Conservation (phyloP, 2,113 vertebrate genomes). For the Salminus brasiliensis region DNA sequence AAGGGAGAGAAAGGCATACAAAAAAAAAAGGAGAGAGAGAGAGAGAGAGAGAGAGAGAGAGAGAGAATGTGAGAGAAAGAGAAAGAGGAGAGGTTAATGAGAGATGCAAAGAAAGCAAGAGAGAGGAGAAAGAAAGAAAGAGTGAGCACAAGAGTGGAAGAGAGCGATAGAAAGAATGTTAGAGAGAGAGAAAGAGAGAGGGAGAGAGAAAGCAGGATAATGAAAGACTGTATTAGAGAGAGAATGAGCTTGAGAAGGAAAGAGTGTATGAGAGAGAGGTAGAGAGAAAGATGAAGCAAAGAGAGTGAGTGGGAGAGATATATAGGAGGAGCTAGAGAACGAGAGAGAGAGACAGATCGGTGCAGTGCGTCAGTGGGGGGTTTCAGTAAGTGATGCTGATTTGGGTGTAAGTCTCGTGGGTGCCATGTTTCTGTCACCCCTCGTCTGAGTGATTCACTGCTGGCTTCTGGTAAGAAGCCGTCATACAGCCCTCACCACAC, state of each 20-base stretch:
- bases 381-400: slow-evolving; percentile 58
- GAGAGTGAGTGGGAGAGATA: no score
- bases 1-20: not conserved
- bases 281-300: not conserved
- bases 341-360: slow-evolving; percentile 38
- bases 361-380: slow-evolving; percentile 35
- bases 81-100: no score
- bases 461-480: slow-evolving; percentile 59
- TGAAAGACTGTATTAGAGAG: not conserved
- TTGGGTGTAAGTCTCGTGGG: slow-evolving; percentile 57
- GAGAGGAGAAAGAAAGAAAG: not conserved
- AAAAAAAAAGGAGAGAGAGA: not conserved
- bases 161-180: not conserved
- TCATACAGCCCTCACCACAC: slow-evolving; percentile 46
- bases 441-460: slow-evolving; percentile 61
- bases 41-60: not conserved
- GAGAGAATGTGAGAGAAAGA: not conserved
- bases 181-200: slow-evolving; percentile 10
- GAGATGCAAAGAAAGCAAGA: no score
- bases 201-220: not conserved
- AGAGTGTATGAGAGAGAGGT: not conserved
- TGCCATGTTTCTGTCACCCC: slow-evolving; percentile 63
- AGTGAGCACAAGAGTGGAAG: not conserved
- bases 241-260: not conserved
- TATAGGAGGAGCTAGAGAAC: not conserved